Conservation (phyloP, 2,113 vertebrate genomes). For the Hyperopisus bebe region DNA sequence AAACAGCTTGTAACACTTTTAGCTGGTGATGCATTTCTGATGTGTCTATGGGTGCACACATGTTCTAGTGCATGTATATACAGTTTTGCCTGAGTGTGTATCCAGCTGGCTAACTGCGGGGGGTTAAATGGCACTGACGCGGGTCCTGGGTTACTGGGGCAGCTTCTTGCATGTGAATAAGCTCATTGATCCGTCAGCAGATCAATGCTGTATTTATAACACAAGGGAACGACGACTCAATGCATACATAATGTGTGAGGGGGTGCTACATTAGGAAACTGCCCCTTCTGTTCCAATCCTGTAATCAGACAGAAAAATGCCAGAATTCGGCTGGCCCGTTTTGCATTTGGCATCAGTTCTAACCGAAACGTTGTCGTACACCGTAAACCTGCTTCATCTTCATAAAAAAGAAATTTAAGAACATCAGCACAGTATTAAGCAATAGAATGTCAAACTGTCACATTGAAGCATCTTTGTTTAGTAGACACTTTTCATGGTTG, state of each 20-base stretch:
- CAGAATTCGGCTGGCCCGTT: neutral
- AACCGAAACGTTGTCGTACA: neutral
- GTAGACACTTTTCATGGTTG: neutral
- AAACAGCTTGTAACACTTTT: neutral
- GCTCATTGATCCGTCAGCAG: slow-evolving; percentile 57
- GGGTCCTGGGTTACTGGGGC: slow-evolving; percentile 66
- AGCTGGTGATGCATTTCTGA: neutral
- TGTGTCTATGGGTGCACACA: neutral
- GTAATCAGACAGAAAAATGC: neutral
- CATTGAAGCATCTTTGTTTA: neutral
- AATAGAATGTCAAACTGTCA: neutral
- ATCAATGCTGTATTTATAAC: slow-evolving; percentile 79
- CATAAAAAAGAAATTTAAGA: neutral
- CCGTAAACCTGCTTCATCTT: neutral
- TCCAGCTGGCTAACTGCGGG: neutral
- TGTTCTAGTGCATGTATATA: neutral
- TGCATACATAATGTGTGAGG: slow-evolving; percentile 70
- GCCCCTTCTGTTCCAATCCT: slow-evolving; percentile 34
- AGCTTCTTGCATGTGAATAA: slow-evolving; percentile 82
- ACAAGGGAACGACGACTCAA: slow-evolving; percentile 61
- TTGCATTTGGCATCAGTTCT: neutral
- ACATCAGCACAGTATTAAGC: neutral
- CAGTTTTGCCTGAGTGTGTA: neutral
- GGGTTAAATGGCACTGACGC: slow-evolving; percentile 72
- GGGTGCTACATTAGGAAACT: slow-evolving; percentile 30